phyloP scores from a whole-genome alignment of 1,140 invertebrate species.

The Drosophila tsacasi region DNA sequence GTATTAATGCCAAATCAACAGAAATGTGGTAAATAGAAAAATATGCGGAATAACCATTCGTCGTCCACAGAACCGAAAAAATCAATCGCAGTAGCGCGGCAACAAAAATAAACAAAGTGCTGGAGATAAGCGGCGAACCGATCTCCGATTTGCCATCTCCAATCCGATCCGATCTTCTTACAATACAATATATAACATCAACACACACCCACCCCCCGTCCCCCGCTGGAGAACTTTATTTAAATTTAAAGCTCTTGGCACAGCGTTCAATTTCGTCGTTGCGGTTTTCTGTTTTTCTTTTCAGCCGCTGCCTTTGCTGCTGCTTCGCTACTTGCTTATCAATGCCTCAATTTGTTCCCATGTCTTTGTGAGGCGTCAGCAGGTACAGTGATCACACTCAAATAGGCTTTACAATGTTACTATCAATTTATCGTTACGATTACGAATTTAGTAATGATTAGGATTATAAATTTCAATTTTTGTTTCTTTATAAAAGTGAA shows the following conservation, averaged over 20 bases:
- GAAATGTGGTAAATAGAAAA: conserved; percentile 50
- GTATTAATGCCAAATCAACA: conserved; percentile 74
- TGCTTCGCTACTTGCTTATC: conserved; percentile 35
- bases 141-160: conserved; percentile 10
- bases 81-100: conserved; percentile 11
- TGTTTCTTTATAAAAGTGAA: too few species aligned
- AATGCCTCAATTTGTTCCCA: conserved; percentile 42
- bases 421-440: not conserved
- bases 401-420: too few species aligned
- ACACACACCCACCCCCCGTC: not conserved
- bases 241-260: conserved; percentile 38
- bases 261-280: conserved; percentile 48
- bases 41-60: conserved; percentile 48
- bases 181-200: conserved; percentile 7
- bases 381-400: conserved; percentile 22
- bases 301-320: conserved; percentile 6
- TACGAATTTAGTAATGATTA: not conserved
- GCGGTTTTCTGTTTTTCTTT: conserved; percentile 43
- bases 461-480: not conserved
- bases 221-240: conserved; percentile 22
- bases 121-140: conserved; percentile 52
- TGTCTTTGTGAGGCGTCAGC: conserved; percentile 6
- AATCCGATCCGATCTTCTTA: conserved; percentile 8
- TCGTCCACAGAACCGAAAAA: conserved; percentile 20
- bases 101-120: conserved; percentile 52